These are phyloP conservation scores for Lasioglossum leucozonium DNA, from an alignment of 2,888 invertebrate genomes.

Conservation along the genomic window DNA sequence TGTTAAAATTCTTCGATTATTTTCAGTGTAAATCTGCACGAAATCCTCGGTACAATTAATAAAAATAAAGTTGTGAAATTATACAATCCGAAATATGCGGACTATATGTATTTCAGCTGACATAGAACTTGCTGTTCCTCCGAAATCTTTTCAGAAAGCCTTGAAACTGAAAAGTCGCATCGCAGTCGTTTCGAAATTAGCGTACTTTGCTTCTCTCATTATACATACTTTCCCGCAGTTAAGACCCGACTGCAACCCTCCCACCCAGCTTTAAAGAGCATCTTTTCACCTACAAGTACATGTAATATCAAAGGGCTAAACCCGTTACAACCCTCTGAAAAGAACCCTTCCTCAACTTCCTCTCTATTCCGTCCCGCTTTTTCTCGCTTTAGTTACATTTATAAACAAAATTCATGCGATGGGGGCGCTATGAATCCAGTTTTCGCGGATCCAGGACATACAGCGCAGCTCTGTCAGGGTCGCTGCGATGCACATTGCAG, in stretches of 20 bases:
- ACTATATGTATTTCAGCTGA: background rate
- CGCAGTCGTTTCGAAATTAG: background rate
- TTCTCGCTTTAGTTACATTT: background rate
- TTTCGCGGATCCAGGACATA: background rate
- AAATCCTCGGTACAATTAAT: no score
- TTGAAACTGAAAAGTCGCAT: background rate
- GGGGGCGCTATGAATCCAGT: background rate
- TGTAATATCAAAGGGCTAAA: background rate
- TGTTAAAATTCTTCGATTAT: background rate
- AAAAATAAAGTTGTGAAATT: background rate
- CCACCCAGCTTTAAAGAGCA: background rate
- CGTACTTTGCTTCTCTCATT: background rate
- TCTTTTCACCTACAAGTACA: background rate
- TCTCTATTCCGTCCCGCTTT: background rate
- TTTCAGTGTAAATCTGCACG: no score
- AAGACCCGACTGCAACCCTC: background rate
- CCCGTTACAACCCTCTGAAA: constrained; percentile 1
- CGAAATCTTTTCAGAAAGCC: background rate
- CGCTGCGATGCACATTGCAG: background rate
- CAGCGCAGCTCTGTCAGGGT: background rate
- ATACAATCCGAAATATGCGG: background rate
- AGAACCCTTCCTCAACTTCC: background rate
- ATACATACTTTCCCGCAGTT: background rate
- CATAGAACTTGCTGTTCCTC: background rate
- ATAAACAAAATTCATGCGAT: background rate